Conservation (phyloP, 92 coral and sea anemone species). For the Actinernus sp. region DNA sequence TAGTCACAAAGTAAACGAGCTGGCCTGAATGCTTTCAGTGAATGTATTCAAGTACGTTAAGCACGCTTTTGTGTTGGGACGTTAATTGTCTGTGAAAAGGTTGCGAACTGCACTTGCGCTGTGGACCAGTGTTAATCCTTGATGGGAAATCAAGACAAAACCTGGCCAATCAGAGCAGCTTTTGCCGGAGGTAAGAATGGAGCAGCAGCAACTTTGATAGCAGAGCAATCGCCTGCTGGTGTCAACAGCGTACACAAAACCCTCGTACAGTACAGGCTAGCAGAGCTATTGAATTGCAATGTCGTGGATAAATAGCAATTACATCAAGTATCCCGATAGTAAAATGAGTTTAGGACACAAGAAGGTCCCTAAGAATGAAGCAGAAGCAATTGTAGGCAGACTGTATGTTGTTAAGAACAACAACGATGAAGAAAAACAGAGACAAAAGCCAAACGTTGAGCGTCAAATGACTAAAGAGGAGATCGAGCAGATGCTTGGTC, state of each 20-base stretch:
- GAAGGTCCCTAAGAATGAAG: slow-evolving; percentile 35
- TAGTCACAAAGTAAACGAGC: too few species aligned
- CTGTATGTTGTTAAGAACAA: slow-evolving; percentile 46
- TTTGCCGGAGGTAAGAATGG: too few species aligned
- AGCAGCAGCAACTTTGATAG: too few species aligned
- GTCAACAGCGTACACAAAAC: too few species aligned
- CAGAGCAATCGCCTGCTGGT: too few species aligned
- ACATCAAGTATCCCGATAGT: slow-evolving; percentile 46
- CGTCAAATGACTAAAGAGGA: slow-evolving; percentile 19
- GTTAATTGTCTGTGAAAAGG: not conserved
- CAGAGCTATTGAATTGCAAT: not conserved
- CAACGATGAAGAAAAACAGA: not conserved
- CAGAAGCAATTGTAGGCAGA: slow-evolving; percentile 66
- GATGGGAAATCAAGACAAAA: too few species aligned
- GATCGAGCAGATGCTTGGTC: slow-evolving; percentile 58
- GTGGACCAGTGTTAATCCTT: too few species aligned
- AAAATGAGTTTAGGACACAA: slow-evolving; percentile 54
- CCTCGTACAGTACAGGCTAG: not conserved
- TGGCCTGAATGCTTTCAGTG: not conserved
- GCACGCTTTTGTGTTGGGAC: not conserved
- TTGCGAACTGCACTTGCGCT: not conserved
- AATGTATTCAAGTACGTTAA: not conserved
- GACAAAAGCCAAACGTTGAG: not conserved
- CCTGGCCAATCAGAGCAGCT: too few species aligned
- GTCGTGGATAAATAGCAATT: slow-evolving; percentile 55